Base-by-base conservation (phyloP, 2,888 invertebrate species). In the Cerastis leucographa region DNA sequence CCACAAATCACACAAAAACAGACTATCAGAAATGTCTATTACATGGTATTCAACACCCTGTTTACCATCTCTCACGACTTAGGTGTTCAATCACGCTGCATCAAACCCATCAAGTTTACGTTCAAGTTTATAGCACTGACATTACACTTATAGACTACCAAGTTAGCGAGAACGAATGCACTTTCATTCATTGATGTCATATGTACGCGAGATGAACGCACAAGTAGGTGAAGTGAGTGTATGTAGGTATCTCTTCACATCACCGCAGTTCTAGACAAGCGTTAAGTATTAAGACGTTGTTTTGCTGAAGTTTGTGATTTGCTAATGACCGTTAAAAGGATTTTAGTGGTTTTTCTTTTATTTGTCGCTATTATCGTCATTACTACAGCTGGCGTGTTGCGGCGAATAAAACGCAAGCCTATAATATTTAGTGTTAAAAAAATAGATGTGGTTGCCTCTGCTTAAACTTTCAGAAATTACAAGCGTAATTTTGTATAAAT, bases 151-250 rank as follows among this genome's bases (percentile, higher is more conserved):
- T 44, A 29, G 76, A 71, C 75, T 83, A 73, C 83, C 73, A 79
- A 79, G 74, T 73, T 75, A 71, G 66, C 64, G 68, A 75, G 67
- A 85, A 74, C 78, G 49, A 76, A 88, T 86, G 88, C 88, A 88
- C 88, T 88, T 88, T 88, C 88, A 71, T 87, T 86, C 88, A 80
- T 85, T 85, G 83, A 85, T 81, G 86, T 88, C 59, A 88, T 88
- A 87, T 81, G 87, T 85, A 88, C 84, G 88, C 88, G 78, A 74
- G 73, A 79, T 76, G 72, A 77, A 67, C 78, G 25, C 35, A 8
- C 25, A 29, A 64, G 44, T 65, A 44, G 66, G 73, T 80, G 65
- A 76, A 76, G 71, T 68, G 68, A 71, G 71, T 75, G 64, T 71
- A 80, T 56, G 71, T 74, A 79, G 61, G 61, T 35, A 61, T 35